phyloP scores from a whole-genome alignment of 2,888 invertebrate genomes.

The Physocephala rufipes region DNA sequence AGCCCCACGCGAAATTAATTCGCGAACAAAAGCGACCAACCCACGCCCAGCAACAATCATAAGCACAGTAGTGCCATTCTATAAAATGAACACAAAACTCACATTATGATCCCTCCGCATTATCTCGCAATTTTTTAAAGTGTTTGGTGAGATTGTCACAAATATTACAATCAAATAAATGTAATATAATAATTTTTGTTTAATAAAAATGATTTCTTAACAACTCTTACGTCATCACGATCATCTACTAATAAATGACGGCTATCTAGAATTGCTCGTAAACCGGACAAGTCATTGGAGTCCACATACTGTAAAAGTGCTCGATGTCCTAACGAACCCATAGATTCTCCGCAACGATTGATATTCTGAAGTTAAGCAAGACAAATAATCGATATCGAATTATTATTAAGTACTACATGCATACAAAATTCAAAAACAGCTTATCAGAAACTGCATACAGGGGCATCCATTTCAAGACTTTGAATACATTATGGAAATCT shows the following conservation, averaged over 20 bases:
- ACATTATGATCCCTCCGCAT: no score
- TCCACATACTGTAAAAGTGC: conserved; percentile 82
- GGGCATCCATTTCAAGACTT: no score
- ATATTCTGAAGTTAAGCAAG: conserved; percentile 72
- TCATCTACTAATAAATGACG: conserved; percentile 86
- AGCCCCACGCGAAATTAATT: conserved; percentile 88
- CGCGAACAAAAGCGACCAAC: conserved; percentile 81
- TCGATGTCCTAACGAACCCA: conserved; percentile 89
- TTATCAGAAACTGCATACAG: conserved; percentile 6
- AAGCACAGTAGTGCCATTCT: conserved; percentile 94
- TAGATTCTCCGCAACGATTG: conserved; percentile 85
- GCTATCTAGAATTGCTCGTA: conserved; percentile 84
- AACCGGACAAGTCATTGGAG: conserved; percentile 80
- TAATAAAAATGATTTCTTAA: not conserved
- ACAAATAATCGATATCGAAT: conserved; percentile 10
- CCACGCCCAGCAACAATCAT: conserved; percentile 92
- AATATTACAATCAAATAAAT: no score
- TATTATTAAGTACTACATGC: not conserved
- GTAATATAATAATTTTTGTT: no score
- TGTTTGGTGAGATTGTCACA: no score
- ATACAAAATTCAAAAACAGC: conserved; percentile 4
- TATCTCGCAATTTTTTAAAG: no score
- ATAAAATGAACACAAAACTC: not conserved
- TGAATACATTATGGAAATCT: no score
- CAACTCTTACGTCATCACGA: conserved; percentile 78